Base-by-base conservation (phyloP, 1,140 invertebrate species). In the Rhizoglyphus robini region DNA sequence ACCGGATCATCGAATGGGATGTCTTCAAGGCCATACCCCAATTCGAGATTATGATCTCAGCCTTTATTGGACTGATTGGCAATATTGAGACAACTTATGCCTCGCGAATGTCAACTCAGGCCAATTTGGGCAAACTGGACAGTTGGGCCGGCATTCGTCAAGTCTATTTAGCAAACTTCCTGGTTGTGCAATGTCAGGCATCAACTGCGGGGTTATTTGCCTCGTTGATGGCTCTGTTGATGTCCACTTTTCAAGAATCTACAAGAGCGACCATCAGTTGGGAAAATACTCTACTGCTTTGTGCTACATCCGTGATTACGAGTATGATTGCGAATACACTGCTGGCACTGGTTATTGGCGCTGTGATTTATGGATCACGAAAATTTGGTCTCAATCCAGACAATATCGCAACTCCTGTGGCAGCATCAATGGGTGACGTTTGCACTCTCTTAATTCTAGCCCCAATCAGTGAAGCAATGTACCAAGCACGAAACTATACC, bases 11-110 rank as follows among this genome's bases (percentile, higher is more conserved):
- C 72, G 74, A 92, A 74, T 96, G 91, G 88, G 74, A 79, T 57
- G 90, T 96, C 13, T 97, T 89, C 77, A 76, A 80, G 69, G 76
- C 87, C 71, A 84, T 96, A 18, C 85, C 86, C 8, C 91, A 95
- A 79, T 83, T 96, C 23, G 90, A 93, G 70, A 93, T 96, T 69
- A 77, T 97, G 68, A 89, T 97, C 29, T 92, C 94, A 51, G 88
- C 93, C 13, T 77, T 98, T 18, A 78, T 97, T 38, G 94, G 94
- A 3, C 78, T 97, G 3, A 97, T 97, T 78, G 93, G 92, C 20
- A 97, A 97, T 77, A 78, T 97, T 68, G 94, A 97, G 79, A 97
- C 97, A 93, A 97, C 93, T 1, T 79, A 97, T 65, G 93, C 94
- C 1, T 92, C 91, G 3, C 79, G 94, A 36, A 78, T 98, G 2